Base-by-base conservation (phyloP, 1,140 invertebrate genomes). In the Venturia canescens region DNA sequence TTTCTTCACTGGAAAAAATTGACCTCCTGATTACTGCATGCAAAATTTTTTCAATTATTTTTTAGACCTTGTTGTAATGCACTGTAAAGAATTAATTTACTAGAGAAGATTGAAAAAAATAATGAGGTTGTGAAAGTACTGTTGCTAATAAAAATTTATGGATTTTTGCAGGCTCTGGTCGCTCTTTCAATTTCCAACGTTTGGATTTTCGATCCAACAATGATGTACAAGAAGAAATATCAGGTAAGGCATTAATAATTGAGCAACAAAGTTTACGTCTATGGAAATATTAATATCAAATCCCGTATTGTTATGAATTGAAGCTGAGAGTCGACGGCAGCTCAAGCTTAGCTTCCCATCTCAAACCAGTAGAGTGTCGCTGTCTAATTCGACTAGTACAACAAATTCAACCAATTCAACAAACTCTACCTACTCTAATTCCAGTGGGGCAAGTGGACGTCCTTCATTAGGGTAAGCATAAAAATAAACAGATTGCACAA, bases 201-300 rank as follows among this genome's bases (percentile, higher is more conserved):
- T 27, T 92, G 83, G 91, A 91, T 78, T 91, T 92, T 84, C 87
- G 89, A 87, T 85, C 88, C 34, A 92, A 89, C 75, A 89, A 84
- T 83, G 91, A 92, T 60, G 86, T 91, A 85, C 90, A 91, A 85
- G 91, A 91, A 82, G 90, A 91, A 67, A 85, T 90, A 82, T 88
- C 86, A 78, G 88, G 90, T 91, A 87, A n/a, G n/a, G n/a, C n/a
- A n/a, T n/a, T 44, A 9, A n/a, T 57, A 57, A 57, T 57, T 4
- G 21, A n/a, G 21, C 5, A 57, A 57, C 21, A n/a, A n/a, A n/a
- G n/a, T n/a, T n/a, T n/a, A n/a, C n/a, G n/a, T 53, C 15, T 4
- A 53, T 21, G n/a, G 21, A 23, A 57, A 1, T 82, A 21, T 23
- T 50, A 44, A 15, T 31, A 76, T 63, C 21, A 26, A 63, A 53